Conservation (phyloP, 2,888 invertebrate genomes). For the Caenorhabditis becei region DNA sequence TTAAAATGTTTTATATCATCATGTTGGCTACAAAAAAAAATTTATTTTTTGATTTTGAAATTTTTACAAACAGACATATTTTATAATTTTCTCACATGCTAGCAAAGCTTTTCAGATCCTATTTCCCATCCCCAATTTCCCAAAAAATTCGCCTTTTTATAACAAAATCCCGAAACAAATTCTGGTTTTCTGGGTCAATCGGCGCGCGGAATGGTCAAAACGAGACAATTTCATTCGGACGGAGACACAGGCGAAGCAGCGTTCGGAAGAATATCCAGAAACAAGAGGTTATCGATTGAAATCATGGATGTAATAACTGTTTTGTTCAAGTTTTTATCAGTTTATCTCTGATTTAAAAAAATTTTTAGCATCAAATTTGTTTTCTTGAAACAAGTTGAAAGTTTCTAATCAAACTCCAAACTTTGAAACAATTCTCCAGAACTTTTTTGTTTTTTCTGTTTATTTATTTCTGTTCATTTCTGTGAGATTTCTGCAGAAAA, state of each 20-base stretch:
- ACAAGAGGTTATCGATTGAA: neutral
- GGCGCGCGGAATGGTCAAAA: neutral
- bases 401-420: too few species aligned
- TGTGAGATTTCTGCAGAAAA: too few species aligned
- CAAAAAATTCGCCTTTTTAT: neutral
- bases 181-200: slow-evolving; percentile 7
- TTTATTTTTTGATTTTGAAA: too few species aligned
- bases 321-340: neutral
- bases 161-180: slow-evolving; percentile 3
- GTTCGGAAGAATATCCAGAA: neutral
- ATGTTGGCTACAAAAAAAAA: too few species aligned
- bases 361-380: too few species aligned
- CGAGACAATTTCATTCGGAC: neutral
- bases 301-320: neutral
- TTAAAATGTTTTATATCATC: too few species aligned
- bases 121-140: neutral
- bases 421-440: too few species aligned
- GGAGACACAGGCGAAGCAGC: neutral
- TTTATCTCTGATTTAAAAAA: neutral
- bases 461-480: neutral
- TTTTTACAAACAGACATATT: too few species aligned
- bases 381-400: too few species aligned
- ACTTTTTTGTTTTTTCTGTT: too few species aligned
- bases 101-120: neutral
- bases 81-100: too few species aligned